Evolutionary conservation across 2,797 vertebrate species (phyloP).

Genomic region (Oryzias dopingdopingensis): DNA sequence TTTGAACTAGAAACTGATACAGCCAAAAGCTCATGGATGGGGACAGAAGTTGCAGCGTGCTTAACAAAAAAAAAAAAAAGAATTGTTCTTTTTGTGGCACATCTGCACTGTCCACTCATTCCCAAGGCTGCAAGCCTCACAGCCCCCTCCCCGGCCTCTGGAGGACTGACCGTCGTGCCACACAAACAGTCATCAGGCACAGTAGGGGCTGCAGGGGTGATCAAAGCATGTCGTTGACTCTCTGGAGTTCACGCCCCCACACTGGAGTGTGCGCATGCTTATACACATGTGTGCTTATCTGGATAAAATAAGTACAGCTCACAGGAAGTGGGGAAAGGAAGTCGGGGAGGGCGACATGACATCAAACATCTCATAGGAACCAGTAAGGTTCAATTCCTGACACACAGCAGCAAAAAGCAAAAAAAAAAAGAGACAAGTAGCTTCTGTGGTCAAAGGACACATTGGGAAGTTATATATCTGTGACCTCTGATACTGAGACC

Average conservation of each 20-base stretch:
- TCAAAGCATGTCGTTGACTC: slow-evolving; percentile 66
- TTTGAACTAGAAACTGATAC: slow-evolving; percentile 75
- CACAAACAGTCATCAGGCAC: slow-evolving; percentile 63
- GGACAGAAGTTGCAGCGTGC: slow-evolving; percentile 55
- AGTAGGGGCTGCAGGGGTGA: slow-evolving; percentile 58
- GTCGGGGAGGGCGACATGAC: slow-evolving; percentile 57
- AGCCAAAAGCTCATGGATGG: slow-evolving; percentile 53
- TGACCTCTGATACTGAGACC: slow-evolving; percentile 65
- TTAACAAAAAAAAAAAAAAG: slow-evolving; percentile 36
- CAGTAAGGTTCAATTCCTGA: slow-evolving; percentile 36
- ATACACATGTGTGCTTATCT: slow-evolving; percentile 57
- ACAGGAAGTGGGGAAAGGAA: slow-evolving; percentile 70
- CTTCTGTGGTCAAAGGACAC: slow-evolving; percentile 71
- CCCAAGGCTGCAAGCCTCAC: slow-evolving; percentile 18
- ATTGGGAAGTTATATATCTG: slow-evolving; percentile 70
- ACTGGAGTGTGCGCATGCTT: slow-evolving; percentile 21
- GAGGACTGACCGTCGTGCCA: slow-evolving; percentile 52
- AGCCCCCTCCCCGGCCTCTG: slow-evolving; percentile 24
- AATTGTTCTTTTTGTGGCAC: slow-evolving; percentile 62
- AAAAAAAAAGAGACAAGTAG: slow-evolving; percentile 52
- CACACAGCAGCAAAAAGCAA: slow-evolving; percentile 16
- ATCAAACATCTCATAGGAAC: slow-evolving; percentile 70
- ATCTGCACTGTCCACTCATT: slow-evolving; percentile 54
- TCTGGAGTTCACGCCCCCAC: slow-evolving; percentile 67
- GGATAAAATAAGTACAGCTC: slow-evolving; percentile 69